Percentiles rank a stretch among this genome's conserved stretches.
These are phyloP conservation scores for Sebastes baramenuke DNA, from an alignment of 2,797 vertebrate species.

Conservation along the genomic window DNA sequence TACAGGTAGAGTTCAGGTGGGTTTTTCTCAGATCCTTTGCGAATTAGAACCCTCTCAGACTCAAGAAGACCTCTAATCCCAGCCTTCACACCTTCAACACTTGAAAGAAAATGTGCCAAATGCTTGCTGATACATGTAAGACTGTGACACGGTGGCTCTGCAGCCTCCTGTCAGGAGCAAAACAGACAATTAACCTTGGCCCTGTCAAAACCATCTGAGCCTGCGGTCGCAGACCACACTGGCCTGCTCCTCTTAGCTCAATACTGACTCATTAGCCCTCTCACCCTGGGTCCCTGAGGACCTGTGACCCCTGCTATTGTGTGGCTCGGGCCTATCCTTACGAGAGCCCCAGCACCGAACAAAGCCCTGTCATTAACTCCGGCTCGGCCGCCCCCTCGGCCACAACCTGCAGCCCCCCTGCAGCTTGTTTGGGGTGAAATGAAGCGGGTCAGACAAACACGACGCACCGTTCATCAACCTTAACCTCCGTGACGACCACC, in stretches of 20 bases:
- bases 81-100: too few relatives aligned
- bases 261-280: conserved; percentile 61
- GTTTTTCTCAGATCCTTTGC: neutral
- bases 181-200: conserved; percentile 34
- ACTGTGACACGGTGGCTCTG: neutral
- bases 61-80: neutral
- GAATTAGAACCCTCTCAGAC: neutral
- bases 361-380: conserved; percentile 71
- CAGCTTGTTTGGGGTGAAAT: conserved; percentile 45
- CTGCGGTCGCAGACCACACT: conserved; percentile 28
- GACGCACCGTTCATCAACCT: conserved; percentile 39
- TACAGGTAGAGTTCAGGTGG: neutral
- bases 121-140: neutral
- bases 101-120: neutral
- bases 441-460: conserved; percentile 56
- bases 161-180: conserved; percentile 8
- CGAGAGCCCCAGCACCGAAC: conserved; percentile 38
- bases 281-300: conserved; percentile 59
- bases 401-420: conserved; percentile 32
- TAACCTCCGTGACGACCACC: conserved; percentile 35
- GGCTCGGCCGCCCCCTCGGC: conserved; percentile 40
- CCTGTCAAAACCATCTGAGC: conserved; percentile 31
- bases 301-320: conserved; percentile 68
- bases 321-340: conserved; percentile 39
- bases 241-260: conserved; percentile 43